Conservation (phyloP, 1,140 invertebrate genomes). For the Lanistes nyassanus region DNA sequence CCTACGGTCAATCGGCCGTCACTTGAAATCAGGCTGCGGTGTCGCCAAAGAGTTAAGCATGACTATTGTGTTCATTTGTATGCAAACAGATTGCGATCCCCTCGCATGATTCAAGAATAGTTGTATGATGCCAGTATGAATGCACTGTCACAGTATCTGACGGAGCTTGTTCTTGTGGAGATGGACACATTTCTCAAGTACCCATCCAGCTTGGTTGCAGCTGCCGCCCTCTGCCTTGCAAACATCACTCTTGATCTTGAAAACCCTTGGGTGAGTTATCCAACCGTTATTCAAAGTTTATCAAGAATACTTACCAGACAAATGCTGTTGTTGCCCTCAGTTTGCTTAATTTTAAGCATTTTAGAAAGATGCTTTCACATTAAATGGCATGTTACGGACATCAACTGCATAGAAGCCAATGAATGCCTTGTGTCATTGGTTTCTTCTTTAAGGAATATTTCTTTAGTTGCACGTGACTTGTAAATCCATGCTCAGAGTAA, state of each 20-base stretch:
- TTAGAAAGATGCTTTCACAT: no score
- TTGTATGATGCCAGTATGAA: no score
- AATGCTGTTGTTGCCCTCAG: no score
- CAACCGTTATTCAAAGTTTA: neutral
- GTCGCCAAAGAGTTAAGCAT: no score
- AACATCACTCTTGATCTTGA: conserved; percentile 73
- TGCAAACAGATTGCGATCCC: no score
- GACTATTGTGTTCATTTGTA: neutral
- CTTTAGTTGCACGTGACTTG: no score
- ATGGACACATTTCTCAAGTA: conserved; percentile 85
- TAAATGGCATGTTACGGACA: no score
- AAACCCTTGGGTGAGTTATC: conserved; percentile 56
- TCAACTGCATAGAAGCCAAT: neutral
- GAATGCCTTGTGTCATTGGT: neutral
- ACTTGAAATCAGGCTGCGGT: no score
- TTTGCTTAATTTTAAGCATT: no score
- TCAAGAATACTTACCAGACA: neutral
- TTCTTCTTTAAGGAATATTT: neutral
- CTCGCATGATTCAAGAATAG: no score
- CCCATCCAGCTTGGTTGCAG: conserved; percentile 85
- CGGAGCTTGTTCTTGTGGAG: conserved; percentile 87
- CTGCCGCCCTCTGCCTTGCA: conserved; percentile 83
- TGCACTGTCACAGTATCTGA: conserved; percentile 77
- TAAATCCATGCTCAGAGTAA: no score
- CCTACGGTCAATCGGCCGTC: no score